Conservation (phyloP, 2,113 vertebrate species). For the Mesoclemmys tuberculata region DNA sequence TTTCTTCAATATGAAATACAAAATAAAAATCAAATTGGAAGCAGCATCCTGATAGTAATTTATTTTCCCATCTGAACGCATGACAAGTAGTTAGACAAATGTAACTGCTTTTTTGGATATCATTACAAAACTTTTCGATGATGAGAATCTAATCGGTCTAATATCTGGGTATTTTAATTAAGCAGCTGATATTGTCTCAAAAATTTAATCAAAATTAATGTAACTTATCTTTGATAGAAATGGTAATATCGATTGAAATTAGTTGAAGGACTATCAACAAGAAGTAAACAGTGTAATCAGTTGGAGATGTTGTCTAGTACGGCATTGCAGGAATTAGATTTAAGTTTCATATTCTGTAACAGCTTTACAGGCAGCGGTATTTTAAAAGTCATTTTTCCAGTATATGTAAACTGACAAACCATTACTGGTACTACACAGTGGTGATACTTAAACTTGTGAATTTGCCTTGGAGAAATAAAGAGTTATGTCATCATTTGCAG, state of each 20-base stretch:
- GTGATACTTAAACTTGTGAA: background rate
- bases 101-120: background rate
- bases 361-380: background rate
- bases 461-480: background rate
- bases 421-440: background rate
- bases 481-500: background rate
- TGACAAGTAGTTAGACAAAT: background rate
- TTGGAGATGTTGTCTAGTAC: fast-evolving
- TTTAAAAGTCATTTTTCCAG: background rate
- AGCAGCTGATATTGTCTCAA: background rate
- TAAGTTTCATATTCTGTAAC: background rate
- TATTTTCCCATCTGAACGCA: background rate
- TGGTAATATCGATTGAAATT: background rate
- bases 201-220: background rate
- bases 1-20: background rate
- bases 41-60: background rate
- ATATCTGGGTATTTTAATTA: background rate
- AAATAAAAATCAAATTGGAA: background rate
- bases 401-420: background rate
- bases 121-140: background rate
- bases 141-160: background rate
- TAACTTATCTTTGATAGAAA: background rate
- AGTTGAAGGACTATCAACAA: background rate
- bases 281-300: background rate
- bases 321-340: fast-evolving